phyloP scores from a whole-genome alignment of 2,113 vertebrate genomes.

The Lophochroa leadbeateri region DNA sequence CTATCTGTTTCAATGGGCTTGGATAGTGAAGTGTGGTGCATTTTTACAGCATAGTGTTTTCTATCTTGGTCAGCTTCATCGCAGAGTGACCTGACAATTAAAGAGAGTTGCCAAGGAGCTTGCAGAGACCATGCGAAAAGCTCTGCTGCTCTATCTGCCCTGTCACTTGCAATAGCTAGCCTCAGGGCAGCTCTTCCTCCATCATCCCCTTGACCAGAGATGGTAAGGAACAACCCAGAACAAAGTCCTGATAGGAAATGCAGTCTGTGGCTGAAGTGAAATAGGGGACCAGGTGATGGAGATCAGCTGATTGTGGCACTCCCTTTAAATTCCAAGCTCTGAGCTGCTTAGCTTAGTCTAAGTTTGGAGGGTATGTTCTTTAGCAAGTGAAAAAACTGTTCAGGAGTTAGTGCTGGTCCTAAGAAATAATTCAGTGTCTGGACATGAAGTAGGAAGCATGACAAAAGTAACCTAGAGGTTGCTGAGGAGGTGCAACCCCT shows the following conservation, averaged over 20 bases:
- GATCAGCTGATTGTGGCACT: neutral
- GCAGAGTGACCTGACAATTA: neutral
- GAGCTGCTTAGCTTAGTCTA: accelerated
- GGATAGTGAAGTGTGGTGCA: neutral
- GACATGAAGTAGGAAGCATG: neutral
- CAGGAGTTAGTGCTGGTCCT: neutral
- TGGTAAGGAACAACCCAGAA: neutral
- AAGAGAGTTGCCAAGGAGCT: neutral
- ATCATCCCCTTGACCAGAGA: neutral
- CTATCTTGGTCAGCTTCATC: neutral
- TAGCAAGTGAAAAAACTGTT: neutral
- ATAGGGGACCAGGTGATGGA: neutral
- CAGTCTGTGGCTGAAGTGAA: neutral
- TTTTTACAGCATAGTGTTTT: neutral
- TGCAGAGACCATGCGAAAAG: neutral
- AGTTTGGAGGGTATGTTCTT: accelerated
- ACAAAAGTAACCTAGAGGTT: neutral
- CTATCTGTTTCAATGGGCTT: neutral
- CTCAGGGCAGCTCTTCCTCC: neutral
- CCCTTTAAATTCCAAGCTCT: neutral
- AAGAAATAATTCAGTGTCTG: neutral
- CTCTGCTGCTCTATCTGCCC: neutral
- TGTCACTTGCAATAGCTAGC: neutral
- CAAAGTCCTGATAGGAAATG: neutral
- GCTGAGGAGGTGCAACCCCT: neutral